A percentile compares a stretch with the other conserved stretches of the same genome.
Conservation (phyloP, 2,797 vertebrate genomes). For the Pampus argenteus region DNA sequence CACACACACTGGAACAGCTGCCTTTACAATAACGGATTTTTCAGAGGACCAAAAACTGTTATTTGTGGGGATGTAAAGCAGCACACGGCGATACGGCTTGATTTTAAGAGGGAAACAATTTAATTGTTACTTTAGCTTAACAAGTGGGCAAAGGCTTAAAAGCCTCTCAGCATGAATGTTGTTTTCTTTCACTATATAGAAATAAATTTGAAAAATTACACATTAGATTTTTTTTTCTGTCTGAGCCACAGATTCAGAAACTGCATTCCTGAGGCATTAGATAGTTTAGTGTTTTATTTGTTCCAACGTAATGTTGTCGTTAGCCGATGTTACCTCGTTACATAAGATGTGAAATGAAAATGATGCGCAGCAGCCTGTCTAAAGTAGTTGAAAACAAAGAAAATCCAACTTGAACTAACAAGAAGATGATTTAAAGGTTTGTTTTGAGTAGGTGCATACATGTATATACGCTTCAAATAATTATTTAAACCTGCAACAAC, state of each 20-base stretch:
- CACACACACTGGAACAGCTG: conserved; percentile 63
- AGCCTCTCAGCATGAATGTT: conserved; percentile 33
- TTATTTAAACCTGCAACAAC: too few relatives aligned
- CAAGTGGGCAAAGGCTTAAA: conserved; percentile 26
- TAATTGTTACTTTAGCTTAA: conserved; percentile 58
- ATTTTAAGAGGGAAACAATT: conserved; percentile 50
- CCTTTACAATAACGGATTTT: conserved; percentile 81
- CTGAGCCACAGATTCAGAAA: conserved; percentile 38
- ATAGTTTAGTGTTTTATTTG: conserved; percentile 28
- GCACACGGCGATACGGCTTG: conserved; percentile 42
- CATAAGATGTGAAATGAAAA: conserved; percentile 30
- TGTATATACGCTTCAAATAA: too few relatives aligned
- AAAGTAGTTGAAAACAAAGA: conserved; percentile 7
- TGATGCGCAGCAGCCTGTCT: conserved; percentile 4
- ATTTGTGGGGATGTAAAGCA: conserved; percentile 54
- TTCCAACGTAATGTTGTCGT: conserved; percentile 14
- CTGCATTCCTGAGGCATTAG: conserved; percentile 41
- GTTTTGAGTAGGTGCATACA: conserved; percentile 10
- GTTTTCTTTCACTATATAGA: conserved; percentile 37
- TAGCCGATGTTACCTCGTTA: conserved; percentile 31
- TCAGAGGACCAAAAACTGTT: conserved; percentile 46
- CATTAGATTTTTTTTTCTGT: conserved; percentile 47
- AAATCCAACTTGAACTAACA: conserved; percentile 10
- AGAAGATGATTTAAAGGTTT: not conserved
- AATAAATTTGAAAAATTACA: conserved; percentile 57